A percentile compares a stretch with the other conserved stretches of the same genome.
Evolutionary conservation across 2,888 invertebrate species (phyloP).

Genomic region (Sphaerophoria taeniata): DNA sequence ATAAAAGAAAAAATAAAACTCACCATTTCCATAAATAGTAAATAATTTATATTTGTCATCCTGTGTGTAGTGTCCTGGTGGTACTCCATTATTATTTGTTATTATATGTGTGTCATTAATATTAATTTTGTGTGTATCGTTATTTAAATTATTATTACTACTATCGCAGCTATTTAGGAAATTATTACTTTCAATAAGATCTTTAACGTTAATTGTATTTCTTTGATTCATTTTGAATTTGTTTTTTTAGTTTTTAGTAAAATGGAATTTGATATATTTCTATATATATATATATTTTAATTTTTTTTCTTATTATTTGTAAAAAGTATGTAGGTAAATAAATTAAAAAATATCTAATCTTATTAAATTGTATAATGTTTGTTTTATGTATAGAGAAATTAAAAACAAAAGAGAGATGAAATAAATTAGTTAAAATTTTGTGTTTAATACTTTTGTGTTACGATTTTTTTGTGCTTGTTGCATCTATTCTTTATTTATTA

Average conservation of each 20-base stretch:
- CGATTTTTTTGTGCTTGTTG: slow-evolving; percentile 20
- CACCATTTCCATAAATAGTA: slow-evolving; percentile 83
- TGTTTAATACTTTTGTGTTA: slow-evolving; percentile 42
- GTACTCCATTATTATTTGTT: slow-evolving; percentile 78
- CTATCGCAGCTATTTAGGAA: slow-evolving; percentile 75
- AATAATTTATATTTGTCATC: slow-evolving; percentile 83
- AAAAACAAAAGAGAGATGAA: slow-evolving; percentile 3
- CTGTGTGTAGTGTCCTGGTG: slow-evolving; percentile 80
- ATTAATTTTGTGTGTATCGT: slow-evolving; percentile 77
- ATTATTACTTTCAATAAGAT: slow-evolving; percentile 75
- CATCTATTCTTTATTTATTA: slow-evolving; percentile 42
- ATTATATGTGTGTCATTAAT: slow-evolving; percentile 76
- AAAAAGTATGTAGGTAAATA: slow-evolving; percentile 10
- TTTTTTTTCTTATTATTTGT: neutral
- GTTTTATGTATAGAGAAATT: slow-evolving; percentile 20
- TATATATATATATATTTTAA: slow-evolving; percentile 2
- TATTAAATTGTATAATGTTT: slow-evolving; percentile 40
- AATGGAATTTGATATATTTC: slow-evolving; percentile 12
- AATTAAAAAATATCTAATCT: slow-evolving; percentile 44
- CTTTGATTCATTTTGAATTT: slow-evolving; percentile 62
- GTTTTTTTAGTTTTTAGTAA: slow-evolving; percentile 17
- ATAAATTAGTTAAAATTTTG: slow-evolving; percentile 65
- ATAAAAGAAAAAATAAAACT: slow-evolving; percentile 77
- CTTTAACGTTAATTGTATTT: slow-evolving; percentile 61
- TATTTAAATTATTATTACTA: slow-evolving; percentile 69